Percentiles rank a stretch among this genome's conserved stretches.
These are phyloP conservation scores for Onychomys leucogaster DNA, from an alignment of 2,797 vertebrate genomes.

Conservation along the genomic window DNA sequence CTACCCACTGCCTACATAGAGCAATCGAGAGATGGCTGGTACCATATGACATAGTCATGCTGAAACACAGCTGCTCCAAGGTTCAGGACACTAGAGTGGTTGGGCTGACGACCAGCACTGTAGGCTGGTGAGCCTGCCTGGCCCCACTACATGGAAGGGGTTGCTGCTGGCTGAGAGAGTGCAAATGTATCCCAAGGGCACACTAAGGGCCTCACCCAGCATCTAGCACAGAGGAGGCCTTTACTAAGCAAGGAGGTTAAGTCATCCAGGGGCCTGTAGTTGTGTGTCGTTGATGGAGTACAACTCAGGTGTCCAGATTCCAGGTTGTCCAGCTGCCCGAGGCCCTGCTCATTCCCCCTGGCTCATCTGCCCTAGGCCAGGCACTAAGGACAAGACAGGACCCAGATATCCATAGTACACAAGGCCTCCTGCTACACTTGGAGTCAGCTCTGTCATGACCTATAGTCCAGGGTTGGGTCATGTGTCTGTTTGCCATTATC, in stretches of 20 bases:
- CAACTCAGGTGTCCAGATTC: background rate
- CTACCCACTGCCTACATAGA: background rate
- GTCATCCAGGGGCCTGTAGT: background rate
- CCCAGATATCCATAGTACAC: too few relatives aligned
- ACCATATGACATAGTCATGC: too few relatives aligned
- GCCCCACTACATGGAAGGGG: too few relatives aligned
- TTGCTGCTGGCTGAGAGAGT: background rate
- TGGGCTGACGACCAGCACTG: background rate
- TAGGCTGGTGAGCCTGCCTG: background rate
- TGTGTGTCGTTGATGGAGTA: background rate
- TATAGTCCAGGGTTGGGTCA: rapidly evolving
- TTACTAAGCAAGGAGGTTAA: background rate
- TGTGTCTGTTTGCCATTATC: background rate
- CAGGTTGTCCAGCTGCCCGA: background rate
- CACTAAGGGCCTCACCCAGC: background rate
- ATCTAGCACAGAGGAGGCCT: background rate
- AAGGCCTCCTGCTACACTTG: too few relatives aligned
- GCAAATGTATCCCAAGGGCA: background rate
- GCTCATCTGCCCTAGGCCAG: background rate
- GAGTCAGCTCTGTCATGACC: background rate
- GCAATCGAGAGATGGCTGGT: too few relatives aligned
- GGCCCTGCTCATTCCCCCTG: background rate
- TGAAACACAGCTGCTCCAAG: rapidly evolving
- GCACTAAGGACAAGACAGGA: background rate
- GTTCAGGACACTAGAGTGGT: rapidly evolving